Evolutionary conservation across 2,797 vertebrate species (phyloP), one percentile per base, ranked within the genome.

Genomic region (Luscinia luscinia): DNA sequence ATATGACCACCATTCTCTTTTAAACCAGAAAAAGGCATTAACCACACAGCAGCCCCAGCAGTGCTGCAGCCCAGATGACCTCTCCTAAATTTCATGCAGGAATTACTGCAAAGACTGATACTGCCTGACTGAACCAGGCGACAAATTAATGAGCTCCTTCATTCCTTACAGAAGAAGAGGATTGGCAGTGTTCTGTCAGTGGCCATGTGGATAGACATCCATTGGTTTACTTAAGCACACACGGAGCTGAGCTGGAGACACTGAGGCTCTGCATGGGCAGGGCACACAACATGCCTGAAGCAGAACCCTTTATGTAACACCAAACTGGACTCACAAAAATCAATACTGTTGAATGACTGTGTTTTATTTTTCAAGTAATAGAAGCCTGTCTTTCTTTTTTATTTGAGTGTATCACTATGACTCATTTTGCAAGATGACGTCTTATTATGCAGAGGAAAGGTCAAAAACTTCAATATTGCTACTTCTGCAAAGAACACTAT

Each of bases 401-500:
- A 81, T 84, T 81, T 16, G 26, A 77, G 22, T 34, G 15, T 46
- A 80, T 84, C 73, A 30, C 54, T 49, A 34, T 79, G 83, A 94
- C 68, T 95, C 66, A 91, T 69, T 87, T 85, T 78, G 76, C 75
- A 93, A 69, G 67, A 8, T 91, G 83, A 87, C 30, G 12, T 91
- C 89, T 91, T 94, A 75, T 66, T 87, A 88, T 41, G 93, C 45
- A 89, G 62, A 89, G 67, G 38, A 95, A 96, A 90, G 91, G 55
- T 62, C 84, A 90, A 77, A 97, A 96, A 93, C 74, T 93, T 93
- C 90, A 80, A 92, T 93, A 95, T 70, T 95, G 85, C 81, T 90
- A 84, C 78, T 81, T 88, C 85, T 96, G 77, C 93, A 89, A 40
- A 92, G 66, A 96, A 94, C 64, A 88, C 46, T 86, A 27, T 86